Conservation (phyloP, 2,113 vertebrate species). For the Anoplopoma fimbria region DNA sequence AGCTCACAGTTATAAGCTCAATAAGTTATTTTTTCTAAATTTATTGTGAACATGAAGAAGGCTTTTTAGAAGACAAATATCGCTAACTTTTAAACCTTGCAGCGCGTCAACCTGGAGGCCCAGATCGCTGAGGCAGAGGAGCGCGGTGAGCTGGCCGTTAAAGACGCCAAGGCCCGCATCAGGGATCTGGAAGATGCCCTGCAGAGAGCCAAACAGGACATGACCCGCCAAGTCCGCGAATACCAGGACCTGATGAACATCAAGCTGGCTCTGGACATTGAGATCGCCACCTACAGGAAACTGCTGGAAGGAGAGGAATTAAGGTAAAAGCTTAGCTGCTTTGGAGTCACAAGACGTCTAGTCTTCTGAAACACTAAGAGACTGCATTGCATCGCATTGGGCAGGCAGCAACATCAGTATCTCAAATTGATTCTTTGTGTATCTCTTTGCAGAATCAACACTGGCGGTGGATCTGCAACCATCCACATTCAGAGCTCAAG, state of each 20-base stretch:
- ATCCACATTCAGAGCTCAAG: conserved; percentile 67
- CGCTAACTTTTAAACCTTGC: background rate
- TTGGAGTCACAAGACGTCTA: background rate
- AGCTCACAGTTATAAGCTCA: conserved; percentile 2
- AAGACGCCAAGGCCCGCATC: conserved; percentile 88
- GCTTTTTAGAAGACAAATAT: background rate
- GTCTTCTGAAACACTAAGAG: background rate
- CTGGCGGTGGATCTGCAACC: conserved; percentile 62
- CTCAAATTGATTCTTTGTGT: background rate
- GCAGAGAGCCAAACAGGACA: conserved; percentile 90
- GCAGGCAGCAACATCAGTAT: background rate
- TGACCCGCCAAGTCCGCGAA: conserved; percentile 89
- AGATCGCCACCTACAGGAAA: conserved; percentile 93
- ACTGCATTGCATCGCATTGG: background rate
- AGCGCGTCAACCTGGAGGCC: conserved; percentile 89
- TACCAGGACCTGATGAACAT: conserved; percentile 93
- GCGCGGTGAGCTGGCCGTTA: conserved; percentile 89
- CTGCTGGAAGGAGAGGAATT: conserved; percentile 94
- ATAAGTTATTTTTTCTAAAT: background rate
- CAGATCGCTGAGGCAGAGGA: conserved; percentile 91
- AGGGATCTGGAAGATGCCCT: conserved; percentile 88
- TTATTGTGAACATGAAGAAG: background rate
- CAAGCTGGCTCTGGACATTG: conserved; percentile 93
- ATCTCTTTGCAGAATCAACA: conserved; percentile 60
- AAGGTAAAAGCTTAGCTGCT: conserved; percentile 78